Evolutionary conservation across 2,888 invertebrate species (phyloP).

Genomic region (Catonia carolina): DNA sequence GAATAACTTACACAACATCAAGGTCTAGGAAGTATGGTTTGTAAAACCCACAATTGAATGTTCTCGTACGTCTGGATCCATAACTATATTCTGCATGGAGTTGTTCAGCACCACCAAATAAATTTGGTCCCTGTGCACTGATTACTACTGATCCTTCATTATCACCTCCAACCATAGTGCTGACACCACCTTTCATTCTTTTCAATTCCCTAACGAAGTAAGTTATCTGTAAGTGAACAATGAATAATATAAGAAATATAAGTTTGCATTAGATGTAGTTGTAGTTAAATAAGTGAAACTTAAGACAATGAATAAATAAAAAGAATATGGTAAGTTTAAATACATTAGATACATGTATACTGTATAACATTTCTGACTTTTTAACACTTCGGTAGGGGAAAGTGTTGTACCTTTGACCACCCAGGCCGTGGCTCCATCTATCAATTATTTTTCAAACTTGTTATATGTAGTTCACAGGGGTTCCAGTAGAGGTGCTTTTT

Average conservation of each 20-base stretch:
- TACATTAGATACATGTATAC: too few relatives aligned
- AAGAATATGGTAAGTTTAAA: too few relatives aligned
- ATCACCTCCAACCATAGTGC: slow-evolving; percentile 82
- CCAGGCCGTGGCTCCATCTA: too few relatives aligned
- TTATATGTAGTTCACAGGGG: too few relatives aligned
- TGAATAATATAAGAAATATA: too few relatives aligned
- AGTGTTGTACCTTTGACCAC: too few relatives aligned
- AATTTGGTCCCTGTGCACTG: slow-evolving; percentile 71
- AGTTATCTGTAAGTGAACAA: slow-evolving; percentile 55
- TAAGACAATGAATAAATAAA: not conserved
- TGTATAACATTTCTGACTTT: too few relatives aligned
- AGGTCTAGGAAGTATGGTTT: slow-evolving; percentile 76
- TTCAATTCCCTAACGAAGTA: slow-evolving; percentile 80
- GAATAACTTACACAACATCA: slow-evolving; percentile 56
- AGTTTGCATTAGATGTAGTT: too few relatives aligned
- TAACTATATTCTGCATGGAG: slow-evolving; percentile 76
- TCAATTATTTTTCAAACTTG: too few relatives aligned
- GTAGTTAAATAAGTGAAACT: too few relatives aligned
- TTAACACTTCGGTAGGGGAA: too few relatives aligned
- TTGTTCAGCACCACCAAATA: slow-evolving; percentile 80
- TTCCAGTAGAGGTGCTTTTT: too few relatives aligned
- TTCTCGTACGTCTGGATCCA: slow-evolving; percentile 74
- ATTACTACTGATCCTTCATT: slow-evolving; percentile 82
- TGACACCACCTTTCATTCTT: slow-evolving; percentile 75
- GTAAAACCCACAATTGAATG: slow-evolving; percentile 68